Conservation (phyloP, 2,113 vertebrate species). For the Hyla sarda region DNA sequence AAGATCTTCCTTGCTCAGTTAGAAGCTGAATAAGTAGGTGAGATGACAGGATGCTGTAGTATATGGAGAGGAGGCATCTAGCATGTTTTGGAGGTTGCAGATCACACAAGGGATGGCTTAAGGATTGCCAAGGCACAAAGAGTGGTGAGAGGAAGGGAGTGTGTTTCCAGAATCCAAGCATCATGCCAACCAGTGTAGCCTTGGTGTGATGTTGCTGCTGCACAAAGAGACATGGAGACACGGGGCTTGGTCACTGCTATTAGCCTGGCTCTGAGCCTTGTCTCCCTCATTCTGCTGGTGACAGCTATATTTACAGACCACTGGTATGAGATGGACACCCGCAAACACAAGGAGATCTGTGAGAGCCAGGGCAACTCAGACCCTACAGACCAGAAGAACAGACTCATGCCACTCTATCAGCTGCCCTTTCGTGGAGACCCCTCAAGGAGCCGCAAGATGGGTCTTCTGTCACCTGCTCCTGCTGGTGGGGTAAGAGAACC, state of each 20-base stretch:
- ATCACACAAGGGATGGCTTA: slow-evolving; percentile 45
- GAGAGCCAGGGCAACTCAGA: slow-evolving; percentile 77
- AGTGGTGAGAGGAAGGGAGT: slow-evolving; percentile 39
- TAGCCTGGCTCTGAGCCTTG: slow-evolving; percentile 78
- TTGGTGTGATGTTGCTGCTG: slow-evolving; percentile 62
- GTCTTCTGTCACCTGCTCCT: slow-evolving; percentile 76
- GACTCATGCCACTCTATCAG: slow-evolving; percentile 90
- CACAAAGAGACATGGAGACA: slow-evolving; percentile 75
- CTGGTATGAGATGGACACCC: slow-evolving; percentile 89
- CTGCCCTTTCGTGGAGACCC: slow-evolving; percentile 81
- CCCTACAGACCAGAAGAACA: slow-evolving; percentile 84
- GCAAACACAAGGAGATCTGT: slow-evolving; percentile 85
- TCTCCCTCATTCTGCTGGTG: slow-evolving; percentile 79
- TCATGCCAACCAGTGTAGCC: slow-evolving; percentile 39
- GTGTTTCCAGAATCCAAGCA: slow-evolving; percentile 36
- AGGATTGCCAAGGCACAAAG: slow-evolving; percentile 34
- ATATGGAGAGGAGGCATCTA: slow-evolving; percentile 14
- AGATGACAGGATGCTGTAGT: slow-evolving; percentile 28
- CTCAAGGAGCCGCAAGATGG: slow-evolving; percentile 64
- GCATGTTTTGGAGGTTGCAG: slow-evolving; percentile 18
- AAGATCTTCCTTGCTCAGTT: slow-evolving; percentile 23
- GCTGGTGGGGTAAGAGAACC: slow-evolving; percentile 75
- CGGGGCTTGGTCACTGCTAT: slow-evolving; percentile 77
- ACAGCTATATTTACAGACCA: slow-evolving; percentile 85
- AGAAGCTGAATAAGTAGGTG: slow-evolving; percentile 3